Conservation (phyloP, 2,797 vertebrate species). For the Neopelma chrysocephalum region DNA sequence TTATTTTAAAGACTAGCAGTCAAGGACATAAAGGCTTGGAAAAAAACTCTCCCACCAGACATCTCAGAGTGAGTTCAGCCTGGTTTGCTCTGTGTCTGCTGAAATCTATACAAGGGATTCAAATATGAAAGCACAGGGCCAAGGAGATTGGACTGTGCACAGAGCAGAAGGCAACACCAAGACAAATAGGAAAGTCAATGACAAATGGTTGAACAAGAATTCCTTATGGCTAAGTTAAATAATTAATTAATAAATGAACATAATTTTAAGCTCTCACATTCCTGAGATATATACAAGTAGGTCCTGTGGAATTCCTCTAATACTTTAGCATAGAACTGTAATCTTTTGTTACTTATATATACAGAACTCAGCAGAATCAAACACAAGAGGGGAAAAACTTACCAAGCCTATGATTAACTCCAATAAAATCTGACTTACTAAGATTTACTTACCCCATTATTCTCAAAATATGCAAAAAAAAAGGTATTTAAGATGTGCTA, state of each 20-base stretch:
- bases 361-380: neutral
- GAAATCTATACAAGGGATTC: neutral
- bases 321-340: neutral
- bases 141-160: too few species aligned
- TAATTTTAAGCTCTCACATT: neutral
- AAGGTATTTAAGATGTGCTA: neutral
- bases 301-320: neutral
- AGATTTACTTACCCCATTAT: neutral
- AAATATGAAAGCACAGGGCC: neutral
- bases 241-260: neutral
- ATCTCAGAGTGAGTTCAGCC: neutral
- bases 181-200: neutral
- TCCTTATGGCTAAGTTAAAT: neutral
- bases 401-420: neutral
- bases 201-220: neutral
- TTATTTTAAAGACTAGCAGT: neutral
- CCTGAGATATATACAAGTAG: neutral
- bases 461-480: neutral
- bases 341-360: neutral
- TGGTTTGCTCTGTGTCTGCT: neutral
- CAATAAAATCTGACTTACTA: neutral
- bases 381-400: neutral
- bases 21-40: neutral
- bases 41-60: neutral
- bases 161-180: neutral